Evolutionary conservation across 2,888 invertebrate species (phyloP), one percentile per base, ranked within the genome.

Genomic region (Drosophila austrosaltans): DNA sequence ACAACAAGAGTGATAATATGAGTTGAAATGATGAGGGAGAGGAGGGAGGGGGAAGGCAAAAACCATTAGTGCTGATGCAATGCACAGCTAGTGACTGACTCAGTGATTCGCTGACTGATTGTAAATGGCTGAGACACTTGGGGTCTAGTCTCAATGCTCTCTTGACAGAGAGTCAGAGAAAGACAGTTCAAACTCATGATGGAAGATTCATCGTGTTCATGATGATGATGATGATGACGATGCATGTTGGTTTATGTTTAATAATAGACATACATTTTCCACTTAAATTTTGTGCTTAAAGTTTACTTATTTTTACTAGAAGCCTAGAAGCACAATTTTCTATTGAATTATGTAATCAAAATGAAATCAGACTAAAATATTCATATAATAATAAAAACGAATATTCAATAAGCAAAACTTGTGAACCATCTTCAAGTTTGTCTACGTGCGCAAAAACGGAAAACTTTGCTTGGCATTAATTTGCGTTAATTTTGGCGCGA

Each of bases 381-480:
- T 72, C 72, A 72, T 72, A 62, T 48, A 61, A 58, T 66, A 59
- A 53, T 62, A n/a, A 48, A 60, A 60, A 53, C 56, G 63, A 63
- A 75, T 48, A 48, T 71, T 75, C 75, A 75, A 75, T 75, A 75
- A 75, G 57, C 66, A 62, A 54, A 64, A 42, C 57, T 66, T 44
- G 72, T 60, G 62, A 66, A 53, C 61, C n/a, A 70, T 65, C 54
- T 44, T 56, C 70, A 63, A 75, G 61, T 70, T 75, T 63, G 75
- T 53, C 70, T 75, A 75, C 75, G 75, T 75, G 75, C 44, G 70
- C 75, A 42, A 70, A 75, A 75, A 70, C 39, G 53, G 25, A 30
- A 48, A 75, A 66, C 63, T 75, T 70, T 66, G 42, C 75, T 62
- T 70, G 48, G 75, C 75, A 75, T 75, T 70, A 70, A 75, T 75